These are phyloP conservation scores for Bombus picipes DNA, from an alignment of 1,140 invertebrate genomes.

Conservation along the genomic window DNA sequence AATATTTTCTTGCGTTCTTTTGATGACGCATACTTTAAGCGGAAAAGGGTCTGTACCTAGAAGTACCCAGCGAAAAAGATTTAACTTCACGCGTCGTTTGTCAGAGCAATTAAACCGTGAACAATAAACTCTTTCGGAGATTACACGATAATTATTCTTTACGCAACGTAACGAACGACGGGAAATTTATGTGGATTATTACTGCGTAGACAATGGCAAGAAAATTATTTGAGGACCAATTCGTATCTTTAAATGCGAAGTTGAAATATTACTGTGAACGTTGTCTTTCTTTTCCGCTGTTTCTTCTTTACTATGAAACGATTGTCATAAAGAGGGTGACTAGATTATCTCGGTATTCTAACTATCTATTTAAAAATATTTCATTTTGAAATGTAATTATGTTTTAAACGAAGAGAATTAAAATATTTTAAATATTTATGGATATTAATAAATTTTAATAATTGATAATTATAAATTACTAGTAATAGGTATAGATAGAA, in stretches of 20 bases:
- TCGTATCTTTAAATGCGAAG: not conserved
- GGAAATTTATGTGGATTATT: slow-evolving; percentile 6
- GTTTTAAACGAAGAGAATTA: not conserved
- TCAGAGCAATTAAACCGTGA: slow-evolving; percentile 24
- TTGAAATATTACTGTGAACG: not conserved
- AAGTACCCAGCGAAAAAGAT: slow-evolving; percentile 9
- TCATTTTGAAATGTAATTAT: too few relatives aligned
- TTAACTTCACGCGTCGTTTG: slow-evolving; percentile 32
- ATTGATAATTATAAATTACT: too few relatives aligned
- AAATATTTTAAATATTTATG: not conserved
- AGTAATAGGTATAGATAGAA: too few relatives aligned
- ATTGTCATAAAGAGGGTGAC: too few relatives aligned
- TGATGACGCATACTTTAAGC: not conserved
- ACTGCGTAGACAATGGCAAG: not conserved
- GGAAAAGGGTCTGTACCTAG: not conserved
- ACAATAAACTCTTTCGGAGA: slow-evolving; percentile 17
- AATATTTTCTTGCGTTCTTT: slow-evolving; percentile 10
- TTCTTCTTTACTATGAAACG: too few relatives aligned
- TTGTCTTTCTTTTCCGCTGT: not conserved
- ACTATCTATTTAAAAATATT: too few relatives aligned
- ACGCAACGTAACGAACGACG: not conserved
- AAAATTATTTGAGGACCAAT: not conserved
- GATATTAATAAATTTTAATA: too few relatives aligned
- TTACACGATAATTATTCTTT: slow-evolving; percentile 36
- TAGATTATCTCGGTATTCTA: too few relatives aligned